Conservation (phyloP, 1,140 invertebrate genomes). For the Bombus turneri region DNA sequence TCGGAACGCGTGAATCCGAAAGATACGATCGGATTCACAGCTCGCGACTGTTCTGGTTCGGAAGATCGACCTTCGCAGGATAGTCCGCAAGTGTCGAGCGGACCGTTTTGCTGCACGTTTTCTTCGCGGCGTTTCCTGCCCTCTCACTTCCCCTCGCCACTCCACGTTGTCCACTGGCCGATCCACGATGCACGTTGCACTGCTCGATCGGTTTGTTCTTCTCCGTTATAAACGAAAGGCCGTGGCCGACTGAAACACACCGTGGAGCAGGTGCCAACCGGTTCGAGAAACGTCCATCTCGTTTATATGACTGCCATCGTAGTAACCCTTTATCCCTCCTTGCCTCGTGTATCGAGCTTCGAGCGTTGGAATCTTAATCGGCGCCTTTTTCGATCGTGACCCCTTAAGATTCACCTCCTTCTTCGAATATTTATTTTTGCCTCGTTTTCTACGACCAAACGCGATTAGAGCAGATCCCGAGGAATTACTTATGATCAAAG, state of each 20-base stretch:
- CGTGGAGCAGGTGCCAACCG: slow-evolving; percentile 67
- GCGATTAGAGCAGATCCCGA: neutral
- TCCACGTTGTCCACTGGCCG: slow-evolving; percentile 17
- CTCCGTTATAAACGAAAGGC: slow-evolving; percentile 57
- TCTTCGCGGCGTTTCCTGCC: slow-evolving; percentile 28
- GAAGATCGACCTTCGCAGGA: slow-evolving; percentile 47
- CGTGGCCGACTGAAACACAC: slow-evolving; percentile 56
- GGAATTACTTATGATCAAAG: neutral
- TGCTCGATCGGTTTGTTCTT: slow-evolving; percentile 35
- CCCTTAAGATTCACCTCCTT: neutral
- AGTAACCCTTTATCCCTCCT: neutral
- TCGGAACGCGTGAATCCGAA: slow-evolving; percentile 11
- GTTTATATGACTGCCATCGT: slow-evolving; percentile 6
- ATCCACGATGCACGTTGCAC: slow-evolving; percentile 13
- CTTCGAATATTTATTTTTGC: too few species aligned
- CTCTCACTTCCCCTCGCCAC: neutral
- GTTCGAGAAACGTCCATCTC: slow-evolving; percentile 64
- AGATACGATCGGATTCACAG: slow-evolving; percentile 29
- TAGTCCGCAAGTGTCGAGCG: slow-evolving; percentile 22
- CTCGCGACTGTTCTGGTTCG: slow-evolving; percentile 10
- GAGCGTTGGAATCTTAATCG: neutral
- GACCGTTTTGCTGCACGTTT: slow-evolving; percentile 42
- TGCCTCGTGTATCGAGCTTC: neutral
- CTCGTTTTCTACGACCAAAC: neutral
- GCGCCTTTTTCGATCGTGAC: neutral